These are phyloP conservation scores for Zalophus californianus DNA, from an alignment of 2,797 vertebrate genomes.

Conservation along the genomic window DNA sequence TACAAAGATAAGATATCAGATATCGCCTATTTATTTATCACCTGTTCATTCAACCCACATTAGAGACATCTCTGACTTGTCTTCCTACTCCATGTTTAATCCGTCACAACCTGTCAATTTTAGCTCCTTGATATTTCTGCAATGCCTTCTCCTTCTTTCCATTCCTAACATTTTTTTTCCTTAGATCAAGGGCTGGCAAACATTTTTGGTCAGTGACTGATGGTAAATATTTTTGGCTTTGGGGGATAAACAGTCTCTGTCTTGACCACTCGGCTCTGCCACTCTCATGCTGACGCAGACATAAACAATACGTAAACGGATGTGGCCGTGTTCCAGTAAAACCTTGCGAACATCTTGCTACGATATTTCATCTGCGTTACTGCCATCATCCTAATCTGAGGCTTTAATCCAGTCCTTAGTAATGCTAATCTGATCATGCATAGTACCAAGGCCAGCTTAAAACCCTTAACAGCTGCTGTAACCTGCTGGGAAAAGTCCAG, in stretches of 20 bases:
- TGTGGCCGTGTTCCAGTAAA: not conserved
- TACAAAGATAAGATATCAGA: not conserved
- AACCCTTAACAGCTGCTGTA: not conserved
- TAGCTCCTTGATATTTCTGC: not conserved
- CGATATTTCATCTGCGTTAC: not conserved
- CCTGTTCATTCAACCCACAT: not conserved
- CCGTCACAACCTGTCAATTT: not conserved
- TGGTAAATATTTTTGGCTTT: not conserved
- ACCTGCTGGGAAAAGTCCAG: not conserved
- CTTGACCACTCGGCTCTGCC: not conserved
- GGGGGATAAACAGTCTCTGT: not conserved
- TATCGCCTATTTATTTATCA: not conserved
- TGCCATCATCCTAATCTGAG: not conserved
- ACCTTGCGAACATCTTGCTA: not conserved
- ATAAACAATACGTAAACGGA: not conserved
- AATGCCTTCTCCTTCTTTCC: not conserved
- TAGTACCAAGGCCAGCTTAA: not conserved
- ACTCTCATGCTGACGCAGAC: not conserved
- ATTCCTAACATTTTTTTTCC: not conserved
- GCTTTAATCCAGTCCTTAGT: not conserved
- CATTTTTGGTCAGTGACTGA: not conserved
- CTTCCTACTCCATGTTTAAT: not conserved
- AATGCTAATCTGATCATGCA: not conserved
- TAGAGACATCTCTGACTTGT: not conserved
- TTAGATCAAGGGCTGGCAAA: not conserved